A percentile compares a stretch with the other conserved stretches of the same genome.
These are phyloP conservation scores for Metalampra italica DNA, from an alignment of 2,888 invertebrate species.

Conservation along the genomic window DNA sequence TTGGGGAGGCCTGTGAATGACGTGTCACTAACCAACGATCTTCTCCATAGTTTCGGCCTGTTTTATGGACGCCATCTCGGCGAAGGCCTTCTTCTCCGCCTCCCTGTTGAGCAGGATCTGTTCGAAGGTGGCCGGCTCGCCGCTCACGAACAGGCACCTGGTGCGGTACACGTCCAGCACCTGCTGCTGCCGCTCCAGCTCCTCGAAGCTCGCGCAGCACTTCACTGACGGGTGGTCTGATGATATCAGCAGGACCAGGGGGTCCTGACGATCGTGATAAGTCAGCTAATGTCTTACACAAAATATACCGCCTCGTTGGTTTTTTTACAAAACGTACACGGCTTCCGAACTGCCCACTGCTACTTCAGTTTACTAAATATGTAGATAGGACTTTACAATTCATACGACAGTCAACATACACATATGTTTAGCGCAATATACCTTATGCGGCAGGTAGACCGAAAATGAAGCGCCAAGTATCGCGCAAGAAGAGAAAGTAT, in stretches of 20 bases:
- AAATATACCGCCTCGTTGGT: too few relatives aligned
- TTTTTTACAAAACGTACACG: too few relatives aligned
- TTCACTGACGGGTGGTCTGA: slow-evolving; percentile 74
- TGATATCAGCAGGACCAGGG: slow-evolving; percentile 71
- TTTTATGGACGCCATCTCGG: slow-evolving; percentile 71
- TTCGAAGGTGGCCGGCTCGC: slow-evolving; percentile 68
- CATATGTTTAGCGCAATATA: too few relatives aligned
- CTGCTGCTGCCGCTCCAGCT: slow-evolving; percentile 68
- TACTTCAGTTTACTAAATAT: too few relatives aligned
- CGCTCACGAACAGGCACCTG: slow-evolving; percentile 71
- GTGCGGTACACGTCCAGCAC: slow-evolving; percentile 71
- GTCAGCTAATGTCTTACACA: too few relatives aligned
- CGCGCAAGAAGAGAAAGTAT: too few relatives aligned
- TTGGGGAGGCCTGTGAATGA: too few relatives aligned
- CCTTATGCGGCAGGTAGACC: too few relatives aligned
- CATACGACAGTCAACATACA: too few relatives aligned
- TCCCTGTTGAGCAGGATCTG: slow-evolving; percentile 67
- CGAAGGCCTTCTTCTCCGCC: slow-evolving; percentile 67
- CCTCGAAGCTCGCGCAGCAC: slow-evolving; percentile 72
- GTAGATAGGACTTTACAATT: too few relatives aligned
- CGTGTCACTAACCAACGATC: slow-evolving; percentile 46
- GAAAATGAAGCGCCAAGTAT: too few relatives aligned
- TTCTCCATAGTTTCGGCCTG: slow-evolving; percentile 74
- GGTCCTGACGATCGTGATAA: slow-evolving; percentile 51
- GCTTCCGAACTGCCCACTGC: too few relatives aligned